Evolutionary conservation across 2,113 vertebrate genomes (phyloP), one percentile per base, ranked within the genome.

Genomic region (Sialia sialis): DNA sequence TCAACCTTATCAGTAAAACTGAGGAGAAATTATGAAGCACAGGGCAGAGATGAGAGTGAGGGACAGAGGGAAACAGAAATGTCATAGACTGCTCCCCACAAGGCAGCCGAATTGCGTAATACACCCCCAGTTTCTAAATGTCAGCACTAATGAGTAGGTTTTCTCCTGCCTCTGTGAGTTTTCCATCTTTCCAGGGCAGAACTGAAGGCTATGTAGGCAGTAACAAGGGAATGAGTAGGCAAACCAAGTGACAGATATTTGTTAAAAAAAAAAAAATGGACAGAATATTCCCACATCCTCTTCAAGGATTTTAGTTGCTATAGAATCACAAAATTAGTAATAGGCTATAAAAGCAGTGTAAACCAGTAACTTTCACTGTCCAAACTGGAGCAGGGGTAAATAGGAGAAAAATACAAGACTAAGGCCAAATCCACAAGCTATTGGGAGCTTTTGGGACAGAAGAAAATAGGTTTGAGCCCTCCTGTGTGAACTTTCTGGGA

Each of bases 171-270:
- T 92, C 67, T 76, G 11, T 7, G 26, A 80, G 29, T 73, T 91
- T 77, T 92, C 63, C 32, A 51, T 90, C 54, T 90, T 83, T 48
- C 58, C 74, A 90, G 78, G 63, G 58, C 43, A 90, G 72, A 94
- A 88, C 34, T 83, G 55, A 90, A 90, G 59, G 63, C 85, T 95
- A 66, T 2, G 67, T 92, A 76, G 90, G 85, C 79, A 92, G 88
- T 46, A 88, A 63, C 23, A 46, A 90, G 63, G 23, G 67, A 96
- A 92, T n/a, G 52, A 92, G 90, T 80, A 92, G 92, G 88, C 92
- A 94, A 95, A 96, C 44, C 79, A 80, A 94, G 55, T 85, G 94
- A 94, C 95, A 95, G 85, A 68, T 94, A 93, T 59, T 92, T 80
- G 67, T 93, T 29, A 94, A 91, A 87, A 84, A 51, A 51, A 51